A percentile compares a stretch with the other conserved stretches of the same genome.
Evolutionary conservation across 2,797 vertebrate species (phyloP).

Genomic region (Podargus strigoides): DNA sequence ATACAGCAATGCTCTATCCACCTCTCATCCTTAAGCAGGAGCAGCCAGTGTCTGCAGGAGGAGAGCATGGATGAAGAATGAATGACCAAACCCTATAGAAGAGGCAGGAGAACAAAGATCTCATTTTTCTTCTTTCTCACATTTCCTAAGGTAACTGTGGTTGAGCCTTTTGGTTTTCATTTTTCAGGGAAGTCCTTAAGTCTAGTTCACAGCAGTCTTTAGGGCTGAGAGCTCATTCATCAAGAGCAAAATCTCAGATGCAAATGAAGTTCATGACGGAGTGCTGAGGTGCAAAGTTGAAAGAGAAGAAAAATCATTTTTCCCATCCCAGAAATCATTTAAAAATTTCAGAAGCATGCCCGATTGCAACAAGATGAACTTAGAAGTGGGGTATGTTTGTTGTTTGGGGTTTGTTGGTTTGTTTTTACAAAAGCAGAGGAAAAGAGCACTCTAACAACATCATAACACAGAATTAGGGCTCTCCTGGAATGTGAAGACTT

Average conservation of each 20-base stretch:
- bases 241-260: conserved; percentile 30
- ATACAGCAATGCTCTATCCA: not conserved
- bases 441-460: not conserved
- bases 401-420: not conserved
- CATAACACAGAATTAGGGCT: not conserved
- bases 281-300: conserved; percentile 27
- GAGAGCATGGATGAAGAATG: not conserved
- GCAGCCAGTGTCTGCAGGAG: not conserved
- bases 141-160: conserved; percentile 10
- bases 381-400: not conserved
- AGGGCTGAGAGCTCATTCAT: conserved; percentile 38
- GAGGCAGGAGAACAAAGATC: not conserved
- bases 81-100: not conserved
- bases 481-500: not conserved
- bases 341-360: not conserved
- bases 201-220: not conserved
- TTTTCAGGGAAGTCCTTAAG: conserved; percentile 44
- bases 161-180: conserved; percentile 28
- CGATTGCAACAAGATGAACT: not conserved
- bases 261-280: conserved; percentile 2
- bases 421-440: not conserved
- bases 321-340: conserved; percentile 17
- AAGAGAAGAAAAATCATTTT: conserved; percentile 17
- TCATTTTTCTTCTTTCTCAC: not conserved
- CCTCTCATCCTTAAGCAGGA: accelerated